Evolutionary conservation across 1,140 invertebrate species (phyloP).

Genomic region (Anadara kagoshimensis): DNA sequence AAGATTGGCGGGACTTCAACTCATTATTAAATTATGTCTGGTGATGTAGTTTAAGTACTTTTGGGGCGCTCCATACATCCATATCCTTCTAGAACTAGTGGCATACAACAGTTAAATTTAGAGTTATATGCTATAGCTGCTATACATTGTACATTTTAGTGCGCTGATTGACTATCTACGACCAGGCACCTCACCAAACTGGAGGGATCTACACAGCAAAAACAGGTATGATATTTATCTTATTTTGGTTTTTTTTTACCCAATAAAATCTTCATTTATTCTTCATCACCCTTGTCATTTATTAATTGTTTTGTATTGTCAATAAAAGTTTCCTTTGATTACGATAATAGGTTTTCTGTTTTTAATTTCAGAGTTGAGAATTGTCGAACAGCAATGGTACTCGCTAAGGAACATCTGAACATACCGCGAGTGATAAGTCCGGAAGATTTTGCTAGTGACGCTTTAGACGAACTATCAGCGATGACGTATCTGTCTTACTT

Average conservation of each 20-base stretch:
- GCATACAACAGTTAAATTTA: no score
- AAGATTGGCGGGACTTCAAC: no score
- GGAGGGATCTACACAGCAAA: constrained; percentile 84
- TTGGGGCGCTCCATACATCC: no score
- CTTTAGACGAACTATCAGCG: constrained; percentile 96
- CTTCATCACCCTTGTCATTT: no score
- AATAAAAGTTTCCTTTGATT: not conserved
- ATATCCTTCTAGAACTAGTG: no score
- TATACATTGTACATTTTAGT: constrained; percentile 67
- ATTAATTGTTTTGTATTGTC: no score
- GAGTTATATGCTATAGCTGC: no score
- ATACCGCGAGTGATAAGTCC: constrained; percentile 96
- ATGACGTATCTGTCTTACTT: constrained; percentile 99
- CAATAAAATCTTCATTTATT: no score
- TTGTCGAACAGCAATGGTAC: constrained; percentile 92
- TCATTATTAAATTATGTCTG: no score
- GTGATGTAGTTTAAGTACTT: no score
- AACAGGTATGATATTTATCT: constrained; percentile 78
- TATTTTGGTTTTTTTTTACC: not conserved
- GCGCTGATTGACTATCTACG: constrained; percentile 94
- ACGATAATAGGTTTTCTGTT: not conserved
- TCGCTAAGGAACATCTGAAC: constrained; percentile 90
- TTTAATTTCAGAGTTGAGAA: constrained; percentile 83
- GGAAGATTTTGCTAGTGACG: constrained; percentile 94
- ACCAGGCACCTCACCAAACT: constrained; percentile 91